Evolutionary conservation across 2,113 vertebrate species (phyloP).

Genomic region (Serinus canaria): DNA sequence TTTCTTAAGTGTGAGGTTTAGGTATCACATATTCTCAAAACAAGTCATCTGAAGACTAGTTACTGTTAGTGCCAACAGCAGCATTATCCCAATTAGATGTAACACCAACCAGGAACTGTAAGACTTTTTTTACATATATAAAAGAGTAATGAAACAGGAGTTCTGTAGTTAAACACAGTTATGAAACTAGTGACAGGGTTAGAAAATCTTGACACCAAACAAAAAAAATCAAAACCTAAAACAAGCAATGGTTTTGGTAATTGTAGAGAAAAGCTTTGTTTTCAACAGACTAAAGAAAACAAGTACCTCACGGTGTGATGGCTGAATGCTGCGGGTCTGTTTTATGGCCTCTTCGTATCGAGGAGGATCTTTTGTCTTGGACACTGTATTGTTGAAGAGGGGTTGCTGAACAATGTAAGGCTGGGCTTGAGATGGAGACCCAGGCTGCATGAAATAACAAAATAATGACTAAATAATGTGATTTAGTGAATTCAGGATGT

Average conservation of each 20-base stretch:
- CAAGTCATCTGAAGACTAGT: not conserved
- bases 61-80: not conserved
- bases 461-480: not conserved
- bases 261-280: not conserved
- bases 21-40: not conserved
- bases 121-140: not conserved
- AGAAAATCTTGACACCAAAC: not conserved
- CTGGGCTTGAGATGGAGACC: slow-evolving; percentile 76
- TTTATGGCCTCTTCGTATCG: slow-evolving; percentile 96
- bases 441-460: slow-evolving; percentile 64
- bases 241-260: not conserved
- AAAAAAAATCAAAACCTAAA: not conserved
- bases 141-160: not conserved
- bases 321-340: slow-evolving; percentile 84
- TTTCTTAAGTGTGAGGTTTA: not conserved
- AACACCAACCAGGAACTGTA: not conserved
- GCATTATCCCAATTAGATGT: not conserved
- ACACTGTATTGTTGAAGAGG: slow-evolving; percentile 74
- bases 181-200: not conserved
- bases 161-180: not conserved
- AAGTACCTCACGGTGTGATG: slow-evolving; percentile 79
- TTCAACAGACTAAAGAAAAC: not conserved
- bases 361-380: slow-evolving; percentile 89
- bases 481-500: not conserved
- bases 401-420: slow-evolving; percentile 76